A percentile compares a stretch with the other conserved stretches of the same genome.
phyloP scores from a whole-genome alignment of 2,888 invertebrate genomes.

The Salticus scenicus region DNA sequence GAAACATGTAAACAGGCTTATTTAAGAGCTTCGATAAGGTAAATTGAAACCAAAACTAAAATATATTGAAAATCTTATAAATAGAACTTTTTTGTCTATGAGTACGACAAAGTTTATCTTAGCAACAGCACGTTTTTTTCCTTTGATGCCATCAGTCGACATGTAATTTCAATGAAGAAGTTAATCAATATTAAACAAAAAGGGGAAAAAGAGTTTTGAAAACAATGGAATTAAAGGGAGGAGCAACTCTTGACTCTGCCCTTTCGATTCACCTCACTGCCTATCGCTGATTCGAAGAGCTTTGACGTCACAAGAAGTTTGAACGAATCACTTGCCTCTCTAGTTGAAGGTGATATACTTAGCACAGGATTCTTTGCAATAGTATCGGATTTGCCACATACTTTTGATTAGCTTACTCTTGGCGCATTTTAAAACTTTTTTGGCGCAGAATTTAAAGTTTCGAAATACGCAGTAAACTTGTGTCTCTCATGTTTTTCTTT shows the following conservation, averaged over 20 bases:
- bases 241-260: constrained; percentile 39
- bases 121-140: too few species aligned
- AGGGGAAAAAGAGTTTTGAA: constrained; percentile 20
- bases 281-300: constrained; percentile 48
- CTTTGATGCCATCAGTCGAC: background rate
- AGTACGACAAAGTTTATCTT: too few species aligned
- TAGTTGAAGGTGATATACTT: constrained; percentile 39
- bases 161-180: background rate
- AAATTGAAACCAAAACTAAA: too few species aligned
- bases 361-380: background rate
- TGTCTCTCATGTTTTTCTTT: too few species aligned
- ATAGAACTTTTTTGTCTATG: too few species aligned
- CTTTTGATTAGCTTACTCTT: constrained; percentile 8
- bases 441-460: background rate
- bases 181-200: constrained; percentile 2
- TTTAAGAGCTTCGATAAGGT: too few species aligned
- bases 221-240: constrained; percentile 18
- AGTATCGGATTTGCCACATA: constrained; percentile 20
- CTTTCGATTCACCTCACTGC: constrained; percentile 53
- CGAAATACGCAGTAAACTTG: too few species aligned
- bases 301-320: constrained; percentile 57
- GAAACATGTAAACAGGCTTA: too few species aligned
- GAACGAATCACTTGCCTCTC: constrained; percentile 58
- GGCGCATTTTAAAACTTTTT: constrained; percentile 20
- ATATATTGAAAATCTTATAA: too few species aligned